Percentiles rank a stretch among this genome's conserved stretches.
Conservation (phyloP, 2,888 invertebrate genomes). For the Drosophila seclusa region DNA sequence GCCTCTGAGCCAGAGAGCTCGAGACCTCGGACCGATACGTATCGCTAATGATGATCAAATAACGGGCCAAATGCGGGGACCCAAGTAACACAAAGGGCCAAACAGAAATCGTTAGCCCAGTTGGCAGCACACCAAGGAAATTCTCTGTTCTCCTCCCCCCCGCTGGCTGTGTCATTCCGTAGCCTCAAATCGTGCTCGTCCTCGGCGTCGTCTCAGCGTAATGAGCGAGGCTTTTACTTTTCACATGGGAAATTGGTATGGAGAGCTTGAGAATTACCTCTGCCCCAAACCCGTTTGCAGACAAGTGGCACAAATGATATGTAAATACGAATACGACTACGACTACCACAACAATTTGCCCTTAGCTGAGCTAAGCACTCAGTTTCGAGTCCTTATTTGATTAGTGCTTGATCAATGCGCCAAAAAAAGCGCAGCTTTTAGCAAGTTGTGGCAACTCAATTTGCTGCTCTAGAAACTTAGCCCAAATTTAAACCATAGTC, state of each 20-base stretch:
- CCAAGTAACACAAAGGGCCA: conserved; percentile 48
- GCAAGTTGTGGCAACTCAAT: not conserved
- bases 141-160: conserved; percentile 24
- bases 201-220: conserved; percentile 54
- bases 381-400: conserved; percentile 53
- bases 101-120: conserved; percentile 76
- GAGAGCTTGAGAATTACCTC: conserved; percentile 21
- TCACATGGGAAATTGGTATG: conserved; percentile 13
- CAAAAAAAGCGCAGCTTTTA: conserved; percentile 39
- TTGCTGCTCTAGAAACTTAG: conserved; percentile 1
- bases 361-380: conserved; percentile 28
- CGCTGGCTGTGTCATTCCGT: conserved; percentile 57
- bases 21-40: conserved; percentile 65
- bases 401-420: conserved; percentile 68
- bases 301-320: conserved; percentile 63
- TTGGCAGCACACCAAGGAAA: conserved; percentile 75
- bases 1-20: conserved; percentile 35
- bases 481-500: not conserved
- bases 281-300: conserved; percentile 14
- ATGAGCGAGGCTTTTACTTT: conserved; percentile 67
- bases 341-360: conserved; percentile 63
- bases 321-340: conserved; percentile 54
- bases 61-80: conserved; percentile 63
- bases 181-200: conserved; percentile 29
- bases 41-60: conserved; percentile 81